Evolutionary conservation across 1,140 invertebrate genomes (phyloP), one percentile per base, ranked within the genome.

Genomic region (Hydropsyche tenuis): DNA sequence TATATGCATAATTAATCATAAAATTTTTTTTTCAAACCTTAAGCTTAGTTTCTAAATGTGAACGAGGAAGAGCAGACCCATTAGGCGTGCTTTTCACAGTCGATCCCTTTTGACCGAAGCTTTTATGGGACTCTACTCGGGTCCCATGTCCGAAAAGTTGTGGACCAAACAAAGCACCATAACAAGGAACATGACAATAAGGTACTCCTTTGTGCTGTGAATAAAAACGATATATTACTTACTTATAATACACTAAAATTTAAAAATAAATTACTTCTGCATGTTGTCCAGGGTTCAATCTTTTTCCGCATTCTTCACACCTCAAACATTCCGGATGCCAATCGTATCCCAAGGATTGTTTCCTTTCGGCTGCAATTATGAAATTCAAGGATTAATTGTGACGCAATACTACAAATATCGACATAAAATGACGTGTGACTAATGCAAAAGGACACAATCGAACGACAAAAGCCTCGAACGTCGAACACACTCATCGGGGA

Each of bases 321-420:
- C 91, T 87, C 75, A 97, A 87, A 86, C 95, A 96, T 81, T 94
- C 92, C 56, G 94, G 91, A 88, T 96, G 95, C 94, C 95, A 97
- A 81, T 96, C 94, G 81, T 95, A 96, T 20, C 95, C 95, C 53
- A 96, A 82, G 3, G 94, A 96, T 80, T 95, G 92, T 84, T 95
- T 95, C 78, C 94, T 88, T 86, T 96, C 95, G 80, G 94, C 95
- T 96, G 80, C 79, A 88, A 85, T 78, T 76, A 78, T 37, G 9
- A 4, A 37, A 37, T 37, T 3, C 9, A 37, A 3, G 9, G 3
- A 4, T 37, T 3, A 4, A 37, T 37, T 37, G 30, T 37, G 30
- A 37, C 30, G 9, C 30, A 37, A 37, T 37, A 37, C 3, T 37
- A 37, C 30, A 9, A 9, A 37, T 4, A 37, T 37, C 9, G 30